Base-by-base conservation (phyloP, 2,888 invertebrate genomes). In the Lypha dubia region DNA sequence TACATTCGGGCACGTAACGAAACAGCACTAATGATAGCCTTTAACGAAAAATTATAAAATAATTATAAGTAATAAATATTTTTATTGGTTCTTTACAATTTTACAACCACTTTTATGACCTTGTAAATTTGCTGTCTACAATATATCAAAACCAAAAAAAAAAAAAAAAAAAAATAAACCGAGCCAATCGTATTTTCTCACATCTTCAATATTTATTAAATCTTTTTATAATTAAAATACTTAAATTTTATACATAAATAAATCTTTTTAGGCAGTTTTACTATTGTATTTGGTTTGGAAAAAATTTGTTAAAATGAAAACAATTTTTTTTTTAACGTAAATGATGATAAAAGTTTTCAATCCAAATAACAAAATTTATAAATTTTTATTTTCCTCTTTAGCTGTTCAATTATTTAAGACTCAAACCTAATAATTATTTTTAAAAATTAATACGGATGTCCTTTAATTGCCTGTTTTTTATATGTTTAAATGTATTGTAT, bases 241-340 rank as follows among this genome's bases (percentile, higher is more conserved):
- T 75, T 82, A 70, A 76, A 76, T 58, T 70, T 38, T 76, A 76
- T 46, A 63, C 63, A 35, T 49, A 76, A 82, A 76, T 76, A 63
- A 82, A 77, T 68, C 53, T 74, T 77, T 79, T 77, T 79, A 84
- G 84, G 84, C 84, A 84, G 84, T 84, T 84, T 84, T 74, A 73
- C 84, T 84, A 81, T 84, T 81, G 77, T 84, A 60, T n/a, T n/a
- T 65, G 70, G 28, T 74, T 63, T 84, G 81, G 81, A 81, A 81
- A 84, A 73, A 68, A 32, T 49, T 20, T 17, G 15, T 24, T 51
- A 15, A 63, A 56, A n/a, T n/a, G n/a, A n/a, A 35, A 68, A 53
- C 15, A 49, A 9, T 49, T 53, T 24, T 53, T 24, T 49, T 53
- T 24, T 53, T 24, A 73, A 80, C 32, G 51, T 1, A 71, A 80